Conservation (phyloP, 30 jellyfish, hydroid and myxozoan genomes). For the Aurelia coerulea region DNA sequence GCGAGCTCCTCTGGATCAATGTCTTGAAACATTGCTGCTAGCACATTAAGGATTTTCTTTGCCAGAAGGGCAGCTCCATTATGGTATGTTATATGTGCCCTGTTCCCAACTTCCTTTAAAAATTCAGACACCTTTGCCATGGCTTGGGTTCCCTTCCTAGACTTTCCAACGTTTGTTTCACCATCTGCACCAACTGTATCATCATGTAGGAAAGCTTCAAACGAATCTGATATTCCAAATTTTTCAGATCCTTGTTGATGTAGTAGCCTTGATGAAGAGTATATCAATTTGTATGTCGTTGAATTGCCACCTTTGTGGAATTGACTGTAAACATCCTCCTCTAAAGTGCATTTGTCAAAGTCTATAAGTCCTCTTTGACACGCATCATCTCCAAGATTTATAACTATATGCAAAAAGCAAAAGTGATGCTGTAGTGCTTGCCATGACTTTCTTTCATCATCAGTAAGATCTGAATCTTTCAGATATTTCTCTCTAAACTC, state of each 20-base stretch:
- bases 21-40: too few species aligned
- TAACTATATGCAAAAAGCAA: constrained; percentile 35
- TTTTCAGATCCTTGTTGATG: constrained; percentile 53
- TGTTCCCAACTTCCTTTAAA: constrained; percentile 35
- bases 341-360: constrained; percentile 42
- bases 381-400: constrained; percentile 41
- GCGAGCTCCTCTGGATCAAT: too few species aligned
- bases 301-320: constrained; percentile 29
- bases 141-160: constrained; percentile 27
- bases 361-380: constrained; percentile 37
- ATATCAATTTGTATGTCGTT: constrained; percentile 25
- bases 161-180: constrained; percentile 14
- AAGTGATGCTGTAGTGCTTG: constrained; percentile 32
- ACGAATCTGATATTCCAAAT: constrained; percentile 26
- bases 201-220: constrained; percentile 5
- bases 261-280: constrained; percentile 12
- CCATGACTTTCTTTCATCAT: constrained; percentile 14
- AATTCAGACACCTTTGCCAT: constrained; percentile 15
- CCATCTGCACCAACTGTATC: not conserved
- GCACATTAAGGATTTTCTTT: too few species aligned
- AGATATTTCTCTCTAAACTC: constrained; percentile 21
- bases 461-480: constrained; percentile 15
- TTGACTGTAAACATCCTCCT: constrained; percentile 14
- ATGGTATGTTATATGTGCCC: constrained; percentile 48
- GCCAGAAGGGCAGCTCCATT: constrained; percentile 53